Percentiles rank a stretch among this genome's conserved stretches.
phyloP scores from a whole-genome alignment of 1,140 invertebrate species.

The Drosophila dunni region DNA sequence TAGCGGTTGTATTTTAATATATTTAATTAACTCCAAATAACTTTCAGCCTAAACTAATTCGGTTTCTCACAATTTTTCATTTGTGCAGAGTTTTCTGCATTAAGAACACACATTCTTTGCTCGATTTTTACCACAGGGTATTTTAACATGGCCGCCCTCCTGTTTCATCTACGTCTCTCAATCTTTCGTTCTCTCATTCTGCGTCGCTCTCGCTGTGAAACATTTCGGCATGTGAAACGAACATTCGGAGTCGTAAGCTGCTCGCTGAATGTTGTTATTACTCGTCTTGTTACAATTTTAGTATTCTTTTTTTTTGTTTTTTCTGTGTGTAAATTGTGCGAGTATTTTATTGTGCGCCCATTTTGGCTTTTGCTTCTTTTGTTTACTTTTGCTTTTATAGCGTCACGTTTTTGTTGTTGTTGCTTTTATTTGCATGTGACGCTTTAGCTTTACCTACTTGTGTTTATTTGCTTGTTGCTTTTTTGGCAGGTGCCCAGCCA shows the following conservation, averaged over 20 bases:
- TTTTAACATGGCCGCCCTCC: constrained; percentile 37
- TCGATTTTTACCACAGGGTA: background rate
- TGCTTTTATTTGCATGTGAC: constrained; percentile 47
- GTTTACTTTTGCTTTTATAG: constrained; percentile 42
- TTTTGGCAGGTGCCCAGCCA: constrained; percentile 49
- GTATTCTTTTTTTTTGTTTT: constrained; percentile 13
- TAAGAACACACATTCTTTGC: no score
- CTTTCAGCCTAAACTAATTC: no score
- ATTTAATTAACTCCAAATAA: no score
- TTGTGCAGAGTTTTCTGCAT: no score
- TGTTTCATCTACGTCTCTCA: constrained; percentile 2
- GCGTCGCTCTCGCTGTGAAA: constrained; percentile 17
- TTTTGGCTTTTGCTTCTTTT: constrained; percentile 45
- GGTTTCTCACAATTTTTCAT: no score
- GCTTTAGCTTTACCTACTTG: constrained; percentile 28
- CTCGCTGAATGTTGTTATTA: constrained; percentile 10
- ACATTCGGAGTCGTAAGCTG: constrained; percentile 35
- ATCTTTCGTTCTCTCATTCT: background rate
- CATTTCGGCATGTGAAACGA: constrained; percentile 44
- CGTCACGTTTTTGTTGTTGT: constrained; percentile 53
- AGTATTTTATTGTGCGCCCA: constrained; percentile 36
- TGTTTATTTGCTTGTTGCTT: constrained; percentile 62
- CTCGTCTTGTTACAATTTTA: constrained; percentile 26
- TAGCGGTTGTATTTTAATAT: no score
- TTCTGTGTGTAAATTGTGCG: constrained; percentile 33